Evolutionary conservation across 1,140 invertebrate species (phyloP).

Genomic region (Oreohelix idahoensis): DNA sequence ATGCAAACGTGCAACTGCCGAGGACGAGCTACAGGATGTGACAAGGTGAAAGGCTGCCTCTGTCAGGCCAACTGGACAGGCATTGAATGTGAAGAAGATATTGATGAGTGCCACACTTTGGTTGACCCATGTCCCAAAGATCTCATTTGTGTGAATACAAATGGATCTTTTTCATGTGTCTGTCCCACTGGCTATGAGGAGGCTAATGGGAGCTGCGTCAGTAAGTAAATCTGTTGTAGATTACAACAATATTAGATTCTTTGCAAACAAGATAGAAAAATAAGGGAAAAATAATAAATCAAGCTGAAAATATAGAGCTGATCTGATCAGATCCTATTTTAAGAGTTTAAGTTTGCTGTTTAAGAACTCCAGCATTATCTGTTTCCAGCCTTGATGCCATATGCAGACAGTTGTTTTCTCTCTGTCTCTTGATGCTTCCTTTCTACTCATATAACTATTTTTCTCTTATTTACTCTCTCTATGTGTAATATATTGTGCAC

Average conservation of each 20-base stretch:
- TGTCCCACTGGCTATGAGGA: slow-evolving; percentile 33
- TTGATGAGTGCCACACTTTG: slow-evolving; percentile 34
- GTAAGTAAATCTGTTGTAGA: slow-evolving; percentile 19
- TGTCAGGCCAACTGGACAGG: slow-evolving; percentile 37
- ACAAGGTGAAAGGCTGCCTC: slow-evolving; percentile 37
- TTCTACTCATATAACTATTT: no score
- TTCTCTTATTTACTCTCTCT: no score
- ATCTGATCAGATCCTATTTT: no score
- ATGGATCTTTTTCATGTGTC: slow-evolving; percentile 83
- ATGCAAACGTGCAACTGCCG: slow-evolving; percentile 33
- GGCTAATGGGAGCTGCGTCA: slow-evolving; percentile 15
- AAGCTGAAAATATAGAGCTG: no score
- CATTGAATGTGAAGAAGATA: slow-evolving; percentile 19
- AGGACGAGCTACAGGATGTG: slow-evolving; percentile 20
- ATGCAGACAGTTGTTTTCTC: no score
- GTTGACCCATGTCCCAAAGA: slow-evolving; percentile 76
- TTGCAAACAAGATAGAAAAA: neutral
- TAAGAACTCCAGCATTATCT: no score
- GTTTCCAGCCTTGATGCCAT: no score
- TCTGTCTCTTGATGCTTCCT: no score
- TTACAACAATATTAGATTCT: no score
- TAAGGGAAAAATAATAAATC: no score
- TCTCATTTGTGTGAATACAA: slow-evolving; percentile 84
- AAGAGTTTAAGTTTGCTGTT: no score
- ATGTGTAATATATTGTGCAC: no score